phyloP scores from a whole-genome alignment of 35 echinoderm and acorn worm genomes.

The Patiria miniata region DNA sequence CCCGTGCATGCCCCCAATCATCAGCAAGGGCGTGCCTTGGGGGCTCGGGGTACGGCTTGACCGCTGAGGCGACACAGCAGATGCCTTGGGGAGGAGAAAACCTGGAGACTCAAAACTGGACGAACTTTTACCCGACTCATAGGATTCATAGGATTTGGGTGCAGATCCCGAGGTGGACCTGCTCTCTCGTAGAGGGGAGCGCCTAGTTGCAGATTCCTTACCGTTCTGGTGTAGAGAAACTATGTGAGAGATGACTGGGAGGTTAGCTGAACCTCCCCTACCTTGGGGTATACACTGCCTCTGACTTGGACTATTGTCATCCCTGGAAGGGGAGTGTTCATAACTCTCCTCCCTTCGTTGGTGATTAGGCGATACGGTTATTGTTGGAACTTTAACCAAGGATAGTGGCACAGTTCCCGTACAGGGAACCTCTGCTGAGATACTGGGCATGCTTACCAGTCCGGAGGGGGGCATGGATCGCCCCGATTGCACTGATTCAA shows the following conservation, averaged over 20 bases:
- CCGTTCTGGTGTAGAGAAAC: constrained; percentile 32
- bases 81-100: not conserved
- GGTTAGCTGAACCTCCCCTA: not conserved
- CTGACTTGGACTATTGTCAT: constrained; percentile 18
- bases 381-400: constrained; percentile 37
- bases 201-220: not conserved
- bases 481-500: constrained; percentile 11
- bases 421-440: not conserved
- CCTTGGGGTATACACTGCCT: not conserved
- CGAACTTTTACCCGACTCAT: not conserved
- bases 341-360: not conserved
- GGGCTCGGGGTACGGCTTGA: constrained; percentile 9
- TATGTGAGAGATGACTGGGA: constrained; percentile 31
- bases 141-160: not conserved
- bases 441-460: not conserved
- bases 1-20: not conserved
- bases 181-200: constrained; percentile 27
- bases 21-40: constrained; percentile 10
- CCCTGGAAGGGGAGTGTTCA: not conserved
- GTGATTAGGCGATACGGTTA: constrained; percentile 29
- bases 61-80: constrained; percentile 29
- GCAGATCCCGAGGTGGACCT: not conserved
- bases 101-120: constrained; percentile 14
- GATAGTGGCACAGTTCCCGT: constrained; percentile 28
- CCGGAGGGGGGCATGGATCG: constrained; percentile 15